Conservation (phyloP, 1,140 invertebrate genomes). For the Megalopta genalis region DNA sequence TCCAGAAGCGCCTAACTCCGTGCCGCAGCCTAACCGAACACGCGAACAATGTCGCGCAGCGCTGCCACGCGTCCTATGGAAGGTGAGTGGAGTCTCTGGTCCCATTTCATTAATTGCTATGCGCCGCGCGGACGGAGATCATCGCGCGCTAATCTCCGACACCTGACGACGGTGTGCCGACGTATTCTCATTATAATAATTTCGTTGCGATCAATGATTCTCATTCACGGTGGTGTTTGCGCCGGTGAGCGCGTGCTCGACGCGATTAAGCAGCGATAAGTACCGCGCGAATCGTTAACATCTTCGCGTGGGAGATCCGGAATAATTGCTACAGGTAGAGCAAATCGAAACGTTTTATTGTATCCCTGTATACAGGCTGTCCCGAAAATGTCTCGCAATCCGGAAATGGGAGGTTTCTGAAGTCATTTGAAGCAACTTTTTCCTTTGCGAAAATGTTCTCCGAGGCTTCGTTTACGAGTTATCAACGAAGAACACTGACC, state of each 20-base stretch:
- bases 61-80: slow-evolving; percentile 68
- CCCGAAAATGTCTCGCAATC: too few relatives aligned
- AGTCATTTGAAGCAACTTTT: too few relatives aligned
- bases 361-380: too few relatives aligned
- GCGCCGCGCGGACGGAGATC: background rate
- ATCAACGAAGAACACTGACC: too few relatives aligned
- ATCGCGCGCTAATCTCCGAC: background rate
- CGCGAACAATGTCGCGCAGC: slow-evolving; percentile 67
- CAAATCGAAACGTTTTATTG: too few relatives aligned
- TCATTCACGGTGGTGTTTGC: slow-evolving; percentile 17
- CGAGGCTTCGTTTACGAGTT: too few relatives aligned
- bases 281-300: too few relatives aligned
- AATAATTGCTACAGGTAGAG: too few relatives aligned
- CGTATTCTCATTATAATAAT: background rate
- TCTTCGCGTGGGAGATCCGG: too few relatives aligned
- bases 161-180: background rate
- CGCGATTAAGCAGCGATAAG: background rate
- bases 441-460: too few relatives aligned
- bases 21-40: slow-evolving; percentile 47
- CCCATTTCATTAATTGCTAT: slow-evolving; percentile 4
- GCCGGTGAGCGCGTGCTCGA: background rate
- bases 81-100: slow-evolving; percentile 54
- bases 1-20: slow-evolving; percentile 62
- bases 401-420: too few relatives aligned
- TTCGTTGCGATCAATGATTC: slow-evolving; percentile 48